A percentile compares a stretch with the other conserved stretches of the same genome.
Evolutionary conservation across 2,888 invertebrate genomes (phyloP).

Genomic region (Teleiodes luculella): DNA sequence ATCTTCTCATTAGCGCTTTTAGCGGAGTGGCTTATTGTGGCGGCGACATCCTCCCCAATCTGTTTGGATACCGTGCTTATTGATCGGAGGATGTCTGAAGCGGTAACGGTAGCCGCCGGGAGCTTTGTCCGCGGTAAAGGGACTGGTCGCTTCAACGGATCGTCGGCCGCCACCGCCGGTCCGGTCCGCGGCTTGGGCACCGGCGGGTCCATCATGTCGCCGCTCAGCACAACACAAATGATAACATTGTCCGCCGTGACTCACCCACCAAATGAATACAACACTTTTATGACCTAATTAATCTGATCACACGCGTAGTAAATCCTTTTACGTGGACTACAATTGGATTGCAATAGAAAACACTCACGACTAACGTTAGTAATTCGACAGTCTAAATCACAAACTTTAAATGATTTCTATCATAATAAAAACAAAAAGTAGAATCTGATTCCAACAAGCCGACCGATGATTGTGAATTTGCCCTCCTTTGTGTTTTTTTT

Average conservation of each 20-base stretch:
- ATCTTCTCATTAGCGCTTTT: slow-evolving; percentile 62
- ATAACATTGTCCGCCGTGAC: slow-evolving; percentile 43
- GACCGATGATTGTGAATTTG: too few relatives aligned
- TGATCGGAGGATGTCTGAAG: slow-evolving; percentile 70
- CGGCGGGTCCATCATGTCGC: slow-evolving; percentile 57
- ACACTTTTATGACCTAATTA: too few relatives aligned
- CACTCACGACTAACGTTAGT: too few relatives aligned
- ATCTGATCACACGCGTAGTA: slow-evolving; percentile 11
- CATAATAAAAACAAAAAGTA: too few relatives aligned
- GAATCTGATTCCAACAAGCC: too few relatives aligned
- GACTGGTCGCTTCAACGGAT: slow-evolving; percentile 64
- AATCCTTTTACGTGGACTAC: too few relatives aligned
- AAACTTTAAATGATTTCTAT: too few relatives aligned
- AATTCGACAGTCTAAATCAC: too few relatives aligned
- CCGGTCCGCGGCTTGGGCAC: slow-evolving; percentile 63
- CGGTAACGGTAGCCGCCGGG: slow-evolving; percentile 43
- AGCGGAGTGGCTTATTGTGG: slow-evolving; percentile 66
- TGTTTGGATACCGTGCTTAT: slow-evolving; percentile 78
- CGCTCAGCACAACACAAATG: slow-evolving; percentile 28
- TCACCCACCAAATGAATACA: too few relatives aligned
- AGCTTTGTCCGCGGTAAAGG: slow-evolving; percentile 73
- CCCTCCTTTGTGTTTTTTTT: too few relatives aligned
- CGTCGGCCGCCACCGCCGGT: slow-evolving; percentile 27
- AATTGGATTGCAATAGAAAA: too few relatives aligned
- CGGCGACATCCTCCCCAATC: slow-evolving; percentile 75